Evolutionary conservation across 2,113 vertebrate species (phyloP), one percentile per base, ranked within the genome.

Genomic region (Microcebus murinus): DNA sequence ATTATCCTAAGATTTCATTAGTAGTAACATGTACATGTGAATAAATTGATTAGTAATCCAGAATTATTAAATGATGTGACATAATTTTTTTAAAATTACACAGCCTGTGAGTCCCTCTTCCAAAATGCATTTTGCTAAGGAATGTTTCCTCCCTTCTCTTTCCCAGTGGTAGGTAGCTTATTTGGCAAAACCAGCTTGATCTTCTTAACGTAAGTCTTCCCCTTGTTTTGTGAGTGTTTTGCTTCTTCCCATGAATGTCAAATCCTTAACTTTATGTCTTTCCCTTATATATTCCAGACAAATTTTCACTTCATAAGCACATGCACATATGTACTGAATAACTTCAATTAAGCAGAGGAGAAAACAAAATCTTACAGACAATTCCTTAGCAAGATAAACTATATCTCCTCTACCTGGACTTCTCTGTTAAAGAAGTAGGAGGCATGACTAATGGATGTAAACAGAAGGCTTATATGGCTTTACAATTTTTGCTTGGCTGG

Each of bases 391-490:
- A 48, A 29, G 17, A 23, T 34, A 50, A n/a, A 4, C 25, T 45
- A 1, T 1, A 63, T 25, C 1, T 6, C 65, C 34, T 31, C 0
- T 7, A 13, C 42, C 42, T 0, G 17, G 93, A 36, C 2, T 4
- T 9, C 13, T 67, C 17, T 8, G 1, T 14, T 11, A 27, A 61
- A 55, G 10, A 55, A 48, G 13, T 5, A 13, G 0, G 25, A 39
- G 25, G 6, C 6, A 2, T 2, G 0, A 21, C 1, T 20, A 0
- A 11, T 12, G 11, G 14, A 4, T 4, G 13, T 27, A 59, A 57
- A 27, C 27, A 42, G 77, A 50, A 77, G 59, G 3, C 12, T 15
- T 10, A 1, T 2, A 3, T 3, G 11, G 18, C 12, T 25, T 31
- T 2, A 7, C 34, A 6, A 2, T 4, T 27, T 27, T 42, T 18